These are phyloP conservation scores for Callimorpha dominula DNA, from an alignment of 2,888 invertebrate genomes.

Conservation along the genomic window DNA sequence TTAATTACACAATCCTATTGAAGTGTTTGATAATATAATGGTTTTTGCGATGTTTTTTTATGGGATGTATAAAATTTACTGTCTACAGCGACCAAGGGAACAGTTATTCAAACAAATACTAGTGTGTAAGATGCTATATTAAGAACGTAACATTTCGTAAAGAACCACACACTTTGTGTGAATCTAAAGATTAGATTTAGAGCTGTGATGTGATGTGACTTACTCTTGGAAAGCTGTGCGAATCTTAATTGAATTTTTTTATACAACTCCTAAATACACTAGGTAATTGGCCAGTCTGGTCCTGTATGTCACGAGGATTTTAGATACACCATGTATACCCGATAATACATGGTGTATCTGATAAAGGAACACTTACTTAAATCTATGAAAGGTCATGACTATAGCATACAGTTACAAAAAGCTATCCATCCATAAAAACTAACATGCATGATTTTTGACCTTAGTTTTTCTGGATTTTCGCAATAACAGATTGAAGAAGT, in stretches of 20 bases:
- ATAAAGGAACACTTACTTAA: too few species aligned
- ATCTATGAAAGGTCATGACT: too few species aligned
- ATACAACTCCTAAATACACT: not conserved
- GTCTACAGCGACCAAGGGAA: constrained; percentile 37
- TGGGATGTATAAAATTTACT: constrained; percentile 39
- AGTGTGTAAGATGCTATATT: constrained; percentile 47
- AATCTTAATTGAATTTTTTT: not conserved
- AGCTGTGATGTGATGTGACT: not conserved
- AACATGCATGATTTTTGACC: too few species aligned
- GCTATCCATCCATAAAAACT: too few species aligned
- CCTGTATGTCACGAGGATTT: too few species aligned
- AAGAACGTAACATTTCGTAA: constrained; percentile 44
- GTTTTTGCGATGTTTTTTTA: constrained; percentile 37
- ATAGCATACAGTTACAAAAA: too few species aligned
- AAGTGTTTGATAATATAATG: constrained; percentile 7
- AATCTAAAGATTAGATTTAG: constrained; percentile 8
- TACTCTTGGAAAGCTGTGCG: not conserved
- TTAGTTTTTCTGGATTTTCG: too few species aligned
- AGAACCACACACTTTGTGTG: constrained; percentile 13
- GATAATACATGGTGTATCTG: too few species aligned
- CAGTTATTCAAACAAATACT: constrained; percentile 50
- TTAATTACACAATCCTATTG: constrained; percentile 9
- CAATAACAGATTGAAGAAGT: too few species aligned
- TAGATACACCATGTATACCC: too few species aligned
- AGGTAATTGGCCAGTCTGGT: too few species aligned